These are phyloP conservation scores for Mus musculus DNA, from an alignment of 2,113 vertebrate species.

Conservation along the genomic window DNA sequence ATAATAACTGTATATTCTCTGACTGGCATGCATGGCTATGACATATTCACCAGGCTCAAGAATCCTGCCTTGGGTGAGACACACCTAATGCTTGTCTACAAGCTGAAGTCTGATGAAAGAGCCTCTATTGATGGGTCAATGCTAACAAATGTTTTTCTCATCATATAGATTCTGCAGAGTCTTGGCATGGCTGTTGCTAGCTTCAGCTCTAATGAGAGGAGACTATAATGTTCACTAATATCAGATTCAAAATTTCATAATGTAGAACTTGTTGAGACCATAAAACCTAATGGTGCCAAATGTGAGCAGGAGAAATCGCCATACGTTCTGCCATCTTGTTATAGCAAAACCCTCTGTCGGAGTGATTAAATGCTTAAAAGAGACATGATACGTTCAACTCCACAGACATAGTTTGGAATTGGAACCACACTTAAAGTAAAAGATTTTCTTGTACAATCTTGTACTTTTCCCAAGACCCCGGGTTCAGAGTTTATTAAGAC, in stretches of 20 bases:
- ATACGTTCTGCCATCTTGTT: slow-evolving; percentile 64
- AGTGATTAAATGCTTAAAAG: slow-evolving; percentile 39
- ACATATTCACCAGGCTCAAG: neutral
- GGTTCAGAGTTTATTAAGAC: neutral
- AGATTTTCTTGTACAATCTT: neutral
- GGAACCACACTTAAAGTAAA: slow-evolving; percentile 23
- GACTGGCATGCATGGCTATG: neutral
- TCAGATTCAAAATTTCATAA: slow-evolving; percentile 68
- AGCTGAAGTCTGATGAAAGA: slow-evolving; percentile 56
- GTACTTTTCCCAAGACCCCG: neutral
- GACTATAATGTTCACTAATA: slow-evolving; percentile 70
- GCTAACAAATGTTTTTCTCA: slow-evolving; percentile 66
- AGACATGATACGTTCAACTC: neutral
- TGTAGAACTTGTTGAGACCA: slow-evolving; percentile 75
- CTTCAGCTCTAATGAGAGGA: slow-evolving; percentile 67
- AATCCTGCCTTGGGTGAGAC: slow-evolving; percentile 35
- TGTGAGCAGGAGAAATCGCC: slow-evolving; percentile 69
- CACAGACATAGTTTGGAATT: slow-evolving; percentile 37
- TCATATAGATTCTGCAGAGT: slow-evolving; percentile 66
- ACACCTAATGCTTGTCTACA: neutral
- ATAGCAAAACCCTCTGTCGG: slow-evolving; percentile 52
- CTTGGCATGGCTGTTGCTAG: slow-evolving; percentile 43
- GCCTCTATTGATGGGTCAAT: slow-evolving; percentile 48
- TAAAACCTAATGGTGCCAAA: slow-evolving; percentile 82
- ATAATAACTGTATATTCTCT: slow-evolving; percentile 54